Evolutionary conservation across 2,888 invertebrate species (phyloP).

Genomic region (Phymatocera aterrima): DNA sequence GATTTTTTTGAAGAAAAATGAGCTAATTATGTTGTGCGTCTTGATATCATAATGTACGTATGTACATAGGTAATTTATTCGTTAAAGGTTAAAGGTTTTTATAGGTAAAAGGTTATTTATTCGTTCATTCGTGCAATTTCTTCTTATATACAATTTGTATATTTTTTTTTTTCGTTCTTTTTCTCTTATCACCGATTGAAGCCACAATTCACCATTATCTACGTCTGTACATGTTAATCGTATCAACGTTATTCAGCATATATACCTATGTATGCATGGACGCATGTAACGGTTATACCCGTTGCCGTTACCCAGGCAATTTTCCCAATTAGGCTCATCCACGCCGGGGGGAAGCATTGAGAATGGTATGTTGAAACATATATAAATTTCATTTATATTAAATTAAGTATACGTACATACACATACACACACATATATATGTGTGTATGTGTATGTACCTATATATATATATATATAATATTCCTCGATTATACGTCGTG

Average conservation of each 20-base stretch:
- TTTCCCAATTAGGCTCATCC: slow-evolving; percentile 65
- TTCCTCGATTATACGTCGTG: not conserved
- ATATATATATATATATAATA: not conserved
- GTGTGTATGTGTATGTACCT: slow-evolving; percentile 8
- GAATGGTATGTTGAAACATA: slow-evolving; percentile 68
- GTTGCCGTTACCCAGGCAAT: slow-evolving; percentile 49
- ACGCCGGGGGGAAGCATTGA: slow-evolving; percentile 69
- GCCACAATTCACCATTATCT: slow-evolving; percentile 31
- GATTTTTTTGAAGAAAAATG: too few relatives aligned
- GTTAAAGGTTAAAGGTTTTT: too few relatives aligned
- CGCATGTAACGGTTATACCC: too few relatives aligned
- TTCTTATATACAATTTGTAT: too few relatives aligned
- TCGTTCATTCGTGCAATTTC: too few relatives aligned
- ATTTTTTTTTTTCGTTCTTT: not conserved
- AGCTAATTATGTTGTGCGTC: too few relatives aligned
- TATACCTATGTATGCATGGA: too few relatives aligned
- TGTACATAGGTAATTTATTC: too few relatives aligned
- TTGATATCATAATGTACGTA: too few relatives aligned
- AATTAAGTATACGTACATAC: slow-evolving; percentile 5
- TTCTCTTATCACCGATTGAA: slow-evolving; percentile 47
- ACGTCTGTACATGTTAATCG: too few relatives aligned
- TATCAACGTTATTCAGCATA: too few relatives aligned
- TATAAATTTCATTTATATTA: slow-evolving; percentile 44
- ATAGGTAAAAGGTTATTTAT: too few relatives aligned
- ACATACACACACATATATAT: not conserved